A percentile compares a stretch with the other conserved stretches of the same genome.
These are phyloP conservation scores for Pelodytes ibericus DNA, from an alignment of 2,797 vertebrate species.

Conservation along the genomic window DNA sequence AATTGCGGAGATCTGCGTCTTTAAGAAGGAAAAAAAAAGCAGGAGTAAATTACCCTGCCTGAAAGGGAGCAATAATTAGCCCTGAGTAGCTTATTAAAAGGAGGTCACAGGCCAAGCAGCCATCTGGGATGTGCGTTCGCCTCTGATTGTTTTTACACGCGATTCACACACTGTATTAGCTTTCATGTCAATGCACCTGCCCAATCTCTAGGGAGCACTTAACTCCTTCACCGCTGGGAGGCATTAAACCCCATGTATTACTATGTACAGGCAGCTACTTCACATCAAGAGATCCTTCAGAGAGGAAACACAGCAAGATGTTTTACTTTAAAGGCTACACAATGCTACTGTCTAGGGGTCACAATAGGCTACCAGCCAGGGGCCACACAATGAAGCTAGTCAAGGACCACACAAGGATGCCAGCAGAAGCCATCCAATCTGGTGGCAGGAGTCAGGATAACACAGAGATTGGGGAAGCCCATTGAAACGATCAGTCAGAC, in stretches of 20 bases:
- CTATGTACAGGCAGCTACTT: slow-evolving; percentile 14
- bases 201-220: slow-evolving; percentile 50
- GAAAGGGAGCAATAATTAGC: slow-evolving; percentile 82
- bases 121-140: slow-evolving; percentile 81
- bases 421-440: no score
- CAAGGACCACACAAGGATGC: neutral
- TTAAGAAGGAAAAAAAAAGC: slow-evolving; percentile 65
- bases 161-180: slow-evolving; percentile 73
- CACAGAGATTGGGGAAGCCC: no score
- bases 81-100: slow-evolving; percentile 85
- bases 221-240: slow-evolving; percentile 43
- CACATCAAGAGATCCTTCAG: slow-evolving; percentile 17
- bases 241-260: slow-evolving; percentile 11
- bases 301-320: neutral
- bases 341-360: neutral
- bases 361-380: neutral
- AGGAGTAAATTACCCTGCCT: slow-evolving; percentile 82
- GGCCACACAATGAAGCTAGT: neutral
- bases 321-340: neutral
- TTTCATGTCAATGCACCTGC: slow-evolving; percentile 73
- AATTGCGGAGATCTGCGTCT: slow-evolving; percentile 33
- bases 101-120: slow-evolving; percentile 82
- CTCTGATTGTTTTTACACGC: slow-evolving; percentile 78
- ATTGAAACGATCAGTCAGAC: no score
- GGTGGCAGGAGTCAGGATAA: no score